These are phyloP conservation scores for Cladopsammia gracilis DNA, from an alignment of 64 coral and sea anemone species.

Conservation along the genomic window DNA sequence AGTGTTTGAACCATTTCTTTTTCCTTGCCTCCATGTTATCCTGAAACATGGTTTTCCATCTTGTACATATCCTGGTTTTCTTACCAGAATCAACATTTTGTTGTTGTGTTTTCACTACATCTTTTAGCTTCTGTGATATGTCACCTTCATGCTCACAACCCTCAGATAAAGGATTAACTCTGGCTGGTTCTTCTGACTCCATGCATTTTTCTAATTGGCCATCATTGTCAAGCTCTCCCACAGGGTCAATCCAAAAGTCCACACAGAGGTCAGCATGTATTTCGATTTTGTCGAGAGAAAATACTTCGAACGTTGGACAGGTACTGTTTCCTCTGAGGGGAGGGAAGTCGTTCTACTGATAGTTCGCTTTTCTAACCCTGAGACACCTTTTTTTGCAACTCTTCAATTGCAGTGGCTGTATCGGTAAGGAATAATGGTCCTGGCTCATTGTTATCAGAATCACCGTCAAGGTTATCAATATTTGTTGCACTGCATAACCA, in stretches of 20 bases:
- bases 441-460: conserved; percentile 30
- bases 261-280: conserved; percentile 60
- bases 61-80: conserved; percentile 32
- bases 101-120: conserved; percentile 1
- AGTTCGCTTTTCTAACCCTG: not conserved
- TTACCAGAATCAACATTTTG: conserved; percentile 31
- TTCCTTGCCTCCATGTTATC: conserved; percentile 30
- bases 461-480: conserved; percentile 35
- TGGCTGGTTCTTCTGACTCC: conserved; percentile 21
- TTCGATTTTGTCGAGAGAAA: conserved; percentile 56
- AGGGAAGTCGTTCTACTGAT: not conserved
- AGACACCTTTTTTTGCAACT: conserved; percentile 20
- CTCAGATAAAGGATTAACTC: conserved; percentile 19
- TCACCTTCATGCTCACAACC: conserved; percentile 37
- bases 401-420: not conserved
- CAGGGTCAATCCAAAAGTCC: conserved; percentile 54
- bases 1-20: conserved; percentile 46
- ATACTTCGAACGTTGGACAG: conserved; percentile 46
- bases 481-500: no score
- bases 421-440: conserved; percentile 31
- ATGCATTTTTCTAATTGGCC: conserved; percentile 15
- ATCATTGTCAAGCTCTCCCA: conserved; percentile 38
- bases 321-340: conserved; percentile 11
- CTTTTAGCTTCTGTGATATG: conserved; percentile 7
- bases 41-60: conserved; percentile 28